A percentile compares a stretch with the other conserved stretches of the same genome.
Conservation (phyloP, 1,140 invertebrate genomes). For the Cherax destructor region DNA sequence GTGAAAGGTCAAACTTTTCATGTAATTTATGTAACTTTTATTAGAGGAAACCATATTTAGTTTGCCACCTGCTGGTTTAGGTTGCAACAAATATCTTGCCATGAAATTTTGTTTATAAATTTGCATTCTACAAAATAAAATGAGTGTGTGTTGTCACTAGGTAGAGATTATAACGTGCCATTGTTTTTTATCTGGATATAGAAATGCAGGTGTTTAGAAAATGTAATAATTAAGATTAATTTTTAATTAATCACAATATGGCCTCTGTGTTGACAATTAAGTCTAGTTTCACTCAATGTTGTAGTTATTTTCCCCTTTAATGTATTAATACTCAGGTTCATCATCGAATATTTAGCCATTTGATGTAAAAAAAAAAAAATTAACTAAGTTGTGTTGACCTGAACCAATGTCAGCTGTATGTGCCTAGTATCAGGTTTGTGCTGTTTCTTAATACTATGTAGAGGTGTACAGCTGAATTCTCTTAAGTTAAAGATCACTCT, state of each 20-base stretch:
- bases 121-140: not conserved
- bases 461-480: not conserved
- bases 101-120: not conserved
- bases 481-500: not conserved
- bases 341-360: not conserved
- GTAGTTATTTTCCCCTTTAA: not conserved
- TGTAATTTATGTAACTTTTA: not conserved
- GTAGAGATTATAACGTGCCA: not conserved
- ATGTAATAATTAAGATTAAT: not conserved
- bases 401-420: not conserved
- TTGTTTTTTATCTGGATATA: not conserved
- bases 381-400: not conserved
- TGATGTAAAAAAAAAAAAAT: not conserved
- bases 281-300: not conserved
- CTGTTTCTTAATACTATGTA: not conserved
- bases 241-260: not conserved
- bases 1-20: slow-evolving; percentile 8
- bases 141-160: not conserved
- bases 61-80: not conserved
- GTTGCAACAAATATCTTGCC: not conserved
- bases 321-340: slow-evolving; percentile 3
- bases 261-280: not conserved
- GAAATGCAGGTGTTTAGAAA: not conserved
- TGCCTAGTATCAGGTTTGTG: not conserved
- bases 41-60: not conserved